Percentiles rank a stretch among this genome's conserved stretches.
These are phyloP conservation scores for Sebastes alutus DNA, from an alignment of 2,797 vertebrate species.

Conservation along the genomic window DNA sequence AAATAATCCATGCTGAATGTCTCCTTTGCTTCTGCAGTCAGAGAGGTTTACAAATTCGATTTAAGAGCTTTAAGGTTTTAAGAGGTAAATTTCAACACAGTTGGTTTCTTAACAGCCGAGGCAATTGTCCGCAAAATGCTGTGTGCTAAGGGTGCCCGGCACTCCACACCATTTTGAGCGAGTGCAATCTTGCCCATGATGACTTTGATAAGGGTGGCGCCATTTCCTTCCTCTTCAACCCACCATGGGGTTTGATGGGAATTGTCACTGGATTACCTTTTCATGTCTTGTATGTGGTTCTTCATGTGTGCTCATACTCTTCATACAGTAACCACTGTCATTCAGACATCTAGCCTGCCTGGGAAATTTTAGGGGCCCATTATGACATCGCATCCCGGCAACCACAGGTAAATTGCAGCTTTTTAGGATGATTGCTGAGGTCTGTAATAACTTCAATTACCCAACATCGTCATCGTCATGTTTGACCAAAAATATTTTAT, in stretches of 20 bases:
- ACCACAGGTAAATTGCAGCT: slow-evolving; percentile 37
- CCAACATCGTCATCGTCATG: background rate
- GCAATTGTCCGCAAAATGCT: slow-evolving; percentile 31
- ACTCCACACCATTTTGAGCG: slow-evolving; percentile 5
- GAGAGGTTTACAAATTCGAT: background rate
- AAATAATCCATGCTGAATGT: background rate
- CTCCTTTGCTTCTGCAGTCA: background rate
- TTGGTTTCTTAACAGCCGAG: background rate
- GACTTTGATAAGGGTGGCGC: background rate
- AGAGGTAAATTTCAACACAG: slow-evolving; percentile 14
- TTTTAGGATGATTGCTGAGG: slow-evolving; percentile 20
- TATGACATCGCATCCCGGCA: slow-evolving; percentile 29
- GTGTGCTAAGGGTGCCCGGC: background rate
- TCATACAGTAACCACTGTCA: slow-evolving; percentile 19
- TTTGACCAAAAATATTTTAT: background rate
- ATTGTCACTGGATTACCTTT: slow-evolving; percentile 13
- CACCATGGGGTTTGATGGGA: slow-evolving; percentile 18
- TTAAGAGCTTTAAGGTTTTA: background rate
- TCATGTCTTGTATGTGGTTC: background rate
- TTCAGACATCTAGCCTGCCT: slow-evolving; percentile 11
- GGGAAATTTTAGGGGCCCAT: slow-evolving; percentile 1
- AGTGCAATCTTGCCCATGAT: slow-evolving; percentile 26
- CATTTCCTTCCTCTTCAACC: slow-evolving; percentile 20
- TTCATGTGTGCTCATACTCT: background rate
- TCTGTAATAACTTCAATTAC: slow-evolving; percentile 28